Percentiles rank a stretch among this genome's conserved stretches.
Conservation (phyloP, 2,888 invertebrate species). For the Petrophora chlorosata region DNA sequence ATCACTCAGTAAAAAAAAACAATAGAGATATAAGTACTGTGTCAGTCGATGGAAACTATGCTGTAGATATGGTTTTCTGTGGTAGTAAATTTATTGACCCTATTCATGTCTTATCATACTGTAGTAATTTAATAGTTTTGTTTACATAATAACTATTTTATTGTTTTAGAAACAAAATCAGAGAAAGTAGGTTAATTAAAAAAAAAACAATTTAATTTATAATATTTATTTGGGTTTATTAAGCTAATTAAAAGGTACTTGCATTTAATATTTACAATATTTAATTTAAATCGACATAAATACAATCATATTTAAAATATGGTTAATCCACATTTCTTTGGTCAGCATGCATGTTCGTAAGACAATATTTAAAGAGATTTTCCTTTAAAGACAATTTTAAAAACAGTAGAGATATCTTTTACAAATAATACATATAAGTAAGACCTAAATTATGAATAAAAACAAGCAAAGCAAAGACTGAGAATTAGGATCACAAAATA, state of each 20-base stretch:
- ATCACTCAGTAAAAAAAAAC: too few relatives aligned
- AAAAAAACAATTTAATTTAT: slow-evolving; percentile 6
- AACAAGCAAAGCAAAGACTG: not conserved
- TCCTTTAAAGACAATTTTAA: not conserved
- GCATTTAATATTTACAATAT: slow-evolving; percentile 45
- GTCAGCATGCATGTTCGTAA: slow-evolving; percentile 20
- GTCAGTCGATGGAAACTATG: too few relatives aligned
- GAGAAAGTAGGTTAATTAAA: not conserved
- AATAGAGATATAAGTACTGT: too few relatives aligned
- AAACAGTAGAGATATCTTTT: not conserved
- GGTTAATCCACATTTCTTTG: slow-evolving; percentile 28
- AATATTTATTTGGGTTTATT: slow-evolving; percentile 49
- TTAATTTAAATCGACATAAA: slow-evolving; percentile 33
- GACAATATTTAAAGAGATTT: not conserved
- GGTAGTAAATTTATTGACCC: too few relatives aligned
- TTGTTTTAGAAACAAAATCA: not conserved
- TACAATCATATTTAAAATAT: slow-evolving; percentile 20
- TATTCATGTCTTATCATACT: too few relatives aligned
- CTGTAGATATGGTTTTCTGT: too few relatives aligned
- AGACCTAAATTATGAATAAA: not conserved
- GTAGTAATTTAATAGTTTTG: too few relatives aligned
- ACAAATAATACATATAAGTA: slow-evolving; percentile 1
- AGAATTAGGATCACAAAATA: not conserved
- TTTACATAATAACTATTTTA: not conserved
- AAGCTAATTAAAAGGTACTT: slow-evolving; percentile 63